Conservation (phyloP, 2,888 invertebrate genomes). For the Merodon equestris region DNA sequence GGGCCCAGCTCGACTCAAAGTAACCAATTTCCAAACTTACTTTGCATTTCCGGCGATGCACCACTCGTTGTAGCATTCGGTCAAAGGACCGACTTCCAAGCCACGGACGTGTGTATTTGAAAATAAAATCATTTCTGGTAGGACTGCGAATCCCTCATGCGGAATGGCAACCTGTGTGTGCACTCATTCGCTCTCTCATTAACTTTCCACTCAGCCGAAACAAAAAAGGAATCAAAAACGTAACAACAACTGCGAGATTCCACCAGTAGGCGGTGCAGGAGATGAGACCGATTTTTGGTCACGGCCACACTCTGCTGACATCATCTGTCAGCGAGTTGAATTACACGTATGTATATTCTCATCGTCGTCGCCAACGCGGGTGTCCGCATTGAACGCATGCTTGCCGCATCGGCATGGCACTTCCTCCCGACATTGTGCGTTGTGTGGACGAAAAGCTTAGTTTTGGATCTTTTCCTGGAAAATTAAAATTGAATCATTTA, state of each 20-base stretch:
- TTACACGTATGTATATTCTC: constrained; percentile 29
- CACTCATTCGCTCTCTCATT: constrained; percentile 42
- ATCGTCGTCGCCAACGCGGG: no score
- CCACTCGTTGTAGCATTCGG: background rate
- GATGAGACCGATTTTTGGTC: constrained; percentile 36
- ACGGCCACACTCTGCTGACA: constrained; percentile 41
- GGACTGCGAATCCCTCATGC: constrained; percentile 37
- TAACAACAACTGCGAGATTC: no score
- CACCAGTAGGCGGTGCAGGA: constrained; percentile 15
- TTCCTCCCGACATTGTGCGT: constrained; percentile 26
- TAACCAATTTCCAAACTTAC: constrained; percentile 39
- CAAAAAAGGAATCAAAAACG: constrained; percentile 1
- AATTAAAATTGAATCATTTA: constrained; percentile 69
- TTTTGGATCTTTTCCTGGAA: constrained; percentile 59
- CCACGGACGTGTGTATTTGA: background rate
- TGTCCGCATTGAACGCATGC: background rate
- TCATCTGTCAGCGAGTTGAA: constrained; percentile 41
- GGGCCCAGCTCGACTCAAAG: background rate
- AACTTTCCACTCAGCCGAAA: constrained; percentile 25
- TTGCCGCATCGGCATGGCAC: background rate
- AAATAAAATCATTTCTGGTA: no score
- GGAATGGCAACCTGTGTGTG: constrained; percentile 47
- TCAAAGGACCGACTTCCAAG: background rate
- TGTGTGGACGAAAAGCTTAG: constrained; percentile 53
- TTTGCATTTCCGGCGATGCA: constrained; percentile 12